Base-by-base conservation (phyloP, 2,888 invertebrate species). In the Hydraecia micacea region DNA sequence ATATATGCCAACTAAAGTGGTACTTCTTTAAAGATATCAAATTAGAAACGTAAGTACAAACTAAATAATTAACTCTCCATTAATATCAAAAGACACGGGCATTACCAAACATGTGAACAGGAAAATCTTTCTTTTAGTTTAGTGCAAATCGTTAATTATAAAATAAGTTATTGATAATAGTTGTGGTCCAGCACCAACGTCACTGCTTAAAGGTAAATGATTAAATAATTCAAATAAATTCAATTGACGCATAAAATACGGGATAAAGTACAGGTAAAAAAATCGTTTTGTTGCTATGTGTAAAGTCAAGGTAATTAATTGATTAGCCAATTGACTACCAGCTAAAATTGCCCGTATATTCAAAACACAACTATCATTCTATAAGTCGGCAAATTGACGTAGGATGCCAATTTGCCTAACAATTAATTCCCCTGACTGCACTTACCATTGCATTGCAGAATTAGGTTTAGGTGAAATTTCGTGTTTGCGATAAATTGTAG, bases 121-220 rank as follows among this genome's bases (percentile, higher is more conserved):
- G 7, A 60, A 60, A n/a, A 28, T 28, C 25, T 36, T 21, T 68
- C 39, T 8, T 42, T 63, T 55, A 73, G n/a, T 49, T 5, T 1
- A 46, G 42, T 72, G 42, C 11, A 42, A 55, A 75, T 32, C 7
- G 5, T 58, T 46, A 39, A 66, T 9, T 66, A 2, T 9, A 66
- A n/a, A n/a, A n/a, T 21, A 67, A n/a, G n/a, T 11, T 2, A 60
- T 49, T 58, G 36, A 49, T 28, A 28, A 63, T 13, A 36, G 28
- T 46, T 46, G 25, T 28, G 46, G 36, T 25, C 6, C 8, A 69
- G 11, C 7, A 46, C 1, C 18, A 2, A 72, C 73, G 81, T 81
- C 81, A 73, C 9, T 9, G 15, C 0, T 49, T 32, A 7, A 32
- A 81, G 77, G 77, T 73, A 73, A 81, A 73, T 42, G 9, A 52